Conservation (phyloP, 2,888 invertebrate species). For the Polymixis lichenea region DNA sequence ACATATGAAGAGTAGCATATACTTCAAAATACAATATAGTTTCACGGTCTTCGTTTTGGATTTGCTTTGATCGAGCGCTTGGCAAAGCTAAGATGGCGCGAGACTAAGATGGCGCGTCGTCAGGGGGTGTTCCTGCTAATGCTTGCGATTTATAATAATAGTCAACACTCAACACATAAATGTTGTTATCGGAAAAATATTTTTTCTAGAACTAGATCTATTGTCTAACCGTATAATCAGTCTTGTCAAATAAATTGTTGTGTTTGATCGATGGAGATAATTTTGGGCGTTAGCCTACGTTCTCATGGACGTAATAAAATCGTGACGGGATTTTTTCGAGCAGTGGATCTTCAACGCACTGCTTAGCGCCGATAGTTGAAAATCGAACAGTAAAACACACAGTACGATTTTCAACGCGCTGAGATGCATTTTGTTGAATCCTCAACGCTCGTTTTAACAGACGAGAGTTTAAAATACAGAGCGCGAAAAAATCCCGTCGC, state of each 20-base stretch:
- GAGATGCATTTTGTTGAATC: no score
- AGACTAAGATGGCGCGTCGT: not conserved
- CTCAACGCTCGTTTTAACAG: no score
- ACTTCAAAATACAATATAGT: conserved; percentile 2
- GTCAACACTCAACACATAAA: not conserved
- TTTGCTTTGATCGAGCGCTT: conserved; percentile 7
- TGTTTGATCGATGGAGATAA: not conserved
- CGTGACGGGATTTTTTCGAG: no score
- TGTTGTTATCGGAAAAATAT: not conserved
- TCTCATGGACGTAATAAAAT: no score
- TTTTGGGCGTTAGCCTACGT: not conserved
- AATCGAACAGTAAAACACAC: no score
- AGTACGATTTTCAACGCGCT: no score
- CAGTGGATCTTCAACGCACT: no score
- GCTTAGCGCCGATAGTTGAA: no score
- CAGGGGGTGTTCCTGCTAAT: not conserved
- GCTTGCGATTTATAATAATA: not conserved
- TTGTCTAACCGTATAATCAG: not conserved
- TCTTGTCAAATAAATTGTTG: not conserved
- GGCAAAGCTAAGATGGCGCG: no score
- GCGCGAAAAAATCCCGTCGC: no score
- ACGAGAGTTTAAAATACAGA: no score
- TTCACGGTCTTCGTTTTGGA: not conserved
- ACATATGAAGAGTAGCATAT: no score
- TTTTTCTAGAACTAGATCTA: not conserved